Percentiles rank a stretch among this genome's conserved stretches.
These are phyloP conservation scores for Eudyptes chrysolophus DNA, from an alignment of 2,113 vertebrate species.

Conservation along the genomic window DNA sequence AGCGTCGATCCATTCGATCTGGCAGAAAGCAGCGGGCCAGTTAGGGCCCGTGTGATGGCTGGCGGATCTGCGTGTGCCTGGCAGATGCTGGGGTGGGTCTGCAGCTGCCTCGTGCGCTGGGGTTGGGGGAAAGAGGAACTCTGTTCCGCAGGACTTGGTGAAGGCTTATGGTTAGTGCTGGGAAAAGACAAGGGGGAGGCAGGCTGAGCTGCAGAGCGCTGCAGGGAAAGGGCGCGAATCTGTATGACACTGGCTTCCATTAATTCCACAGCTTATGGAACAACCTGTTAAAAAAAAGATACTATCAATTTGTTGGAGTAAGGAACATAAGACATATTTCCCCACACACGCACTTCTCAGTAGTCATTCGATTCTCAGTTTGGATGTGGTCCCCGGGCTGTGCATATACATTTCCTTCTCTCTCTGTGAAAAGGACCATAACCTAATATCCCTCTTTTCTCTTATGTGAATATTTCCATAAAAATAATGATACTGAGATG, in stretches of 20 bases:
- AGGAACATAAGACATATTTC: not conserved
- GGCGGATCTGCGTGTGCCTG: not conserved
- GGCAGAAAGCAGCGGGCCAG: not conserved
- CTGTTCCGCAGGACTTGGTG: not conserved
- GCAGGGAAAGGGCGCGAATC: not conserved
- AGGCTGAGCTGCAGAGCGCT: not conserved
- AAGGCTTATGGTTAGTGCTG: not conserved
- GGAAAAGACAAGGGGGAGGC: not conserved
- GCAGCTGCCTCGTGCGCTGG: no score
- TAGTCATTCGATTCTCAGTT: not conserved
- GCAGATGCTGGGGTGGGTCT: not conserved
- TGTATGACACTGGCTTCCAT: not conserved
- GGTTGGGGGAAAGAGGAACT: not conserved
- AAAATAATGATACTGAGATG: not conserved
- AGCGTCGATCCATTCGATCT: fast-evolving
- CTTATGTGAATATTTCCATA: not conserved
- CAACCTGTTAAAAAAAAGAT: not conserved
- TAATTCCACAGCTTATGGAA: not conserved
- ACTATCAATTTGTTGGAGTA: no score
- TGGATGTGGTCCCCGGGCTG: not conserved
- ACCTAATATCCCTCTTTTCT: not conserved
- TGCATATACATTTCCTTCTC: not conserved
- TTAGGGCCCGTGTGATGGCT: not conserved
- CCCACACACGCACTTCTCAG: not conserved
- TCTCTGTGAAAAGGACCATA: not conserved